Conservation (phyloP, 2,113 vertebrate species). For the Sylvilagus bachmani region DNA sequence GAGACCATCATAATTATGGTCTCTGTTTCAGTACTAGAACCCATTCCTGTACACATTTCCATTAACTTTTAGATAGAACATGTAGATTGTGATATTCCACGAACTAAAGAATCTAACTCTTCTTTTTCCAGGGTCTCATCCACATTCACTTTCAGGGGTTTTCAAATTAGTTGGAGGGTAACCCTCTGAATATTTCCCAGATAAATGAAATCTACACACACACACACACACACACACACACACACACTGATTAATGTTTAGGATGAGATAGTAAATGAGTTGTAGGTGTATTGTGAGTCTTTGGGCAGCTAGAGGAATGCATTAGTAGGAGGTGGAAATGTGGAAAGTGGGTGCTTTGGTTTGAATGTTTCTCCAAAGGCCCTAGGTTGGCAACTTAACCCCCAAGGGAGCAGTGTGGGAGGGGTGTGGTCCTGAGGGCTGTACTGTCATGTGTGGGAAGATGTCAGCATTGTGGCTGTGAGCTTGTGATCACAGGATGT, state of each 20-base stretch:
- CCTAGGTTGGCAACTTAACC: background rate
- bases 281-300: background rate
- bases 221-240: too few relatives aligned
- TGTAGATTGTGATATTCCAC: background rate
- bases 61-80: background rate
- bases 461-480: background rate
- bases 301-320: background rate
- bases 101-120: background rate
- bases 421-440: background rate
- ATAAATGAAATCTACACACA: background rate
- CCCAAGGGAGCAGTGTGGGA: background rate
- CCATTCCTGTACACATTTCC: background rate
- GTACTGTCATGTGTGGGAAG: background rate
- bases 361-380: background rate
- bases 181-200: background rate
- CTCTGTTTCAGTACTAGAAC: background rate
- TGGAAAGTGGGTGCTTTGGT: background rate
- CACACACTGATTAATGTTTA: too few relatives aligned
- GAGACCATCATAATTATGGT: background rate
- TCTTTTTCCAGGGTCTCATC: background rate
- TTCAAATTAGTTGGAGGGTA: background rate
- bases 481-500: background rate
- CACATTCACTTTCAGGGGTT: background rate
- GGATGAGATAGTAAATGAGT: background rate
- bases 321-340: background rate